Base-by-base conservation (phyloP, 2,888 invertebrate genomes). In the Athalia circularis region DNA sequence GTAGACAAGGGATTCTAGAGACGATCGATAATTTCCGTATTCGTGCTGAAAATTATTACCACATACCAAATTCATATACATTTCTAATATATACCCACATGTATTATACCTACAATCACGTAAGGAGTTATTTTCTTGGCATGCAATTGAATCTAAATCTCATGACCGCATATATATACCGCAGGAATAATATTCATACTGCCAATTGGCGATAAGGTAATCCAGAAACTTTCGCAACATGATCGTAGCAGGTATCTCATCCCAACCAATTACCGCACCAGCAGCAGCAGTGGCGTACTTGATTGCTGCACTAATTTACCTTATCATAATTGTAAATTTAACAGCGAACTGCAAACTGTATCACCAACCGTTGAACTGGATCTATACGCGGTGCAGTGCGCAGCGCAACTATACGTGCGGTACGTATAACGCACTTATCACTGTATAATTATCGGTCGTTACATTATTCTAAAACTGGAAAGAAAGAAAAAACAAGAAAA, bases 321-420 rank as follows among this genome's bases (percentile, higher is more conserved):
- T 72, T 72, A 59, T 72, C 72, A 45, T 72, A 57, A 72, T 72
- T 72, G 72, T 72, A 45, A 72, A 72, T 59, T 72, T 59, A 43
- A 47, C 5, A 11, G 52, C 8, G n/a, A 59, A 72, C 52, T 72
- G 57, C 47, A 59, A 59, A 47, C 72, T 57, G 45, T 72, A 59
- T 72, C 47, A 72, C 59, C 72, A 72, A 59, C 57, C n/a, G 47
- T 7, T 13, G 45, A 45, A 72, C 45, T 45, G 3, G 29, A 15
- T 72, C 72, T n/a, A 29, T 29, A 29, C 54, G 54, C 54, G 54
- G 54, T 54, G 11, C 4, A 3, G 11, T 11, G 9, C 11, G 54
- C 54, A n/a, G 54, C 54, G 7, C 11, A 54, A 54, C 54, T 9
- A 54, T 54, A n/a, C 54, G n/a, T 54, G 5, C 9, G 9, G 54